Conservation (phyloP, 2,113 vertebrate genomes). For the Anas platyrhynchos region DNA sequence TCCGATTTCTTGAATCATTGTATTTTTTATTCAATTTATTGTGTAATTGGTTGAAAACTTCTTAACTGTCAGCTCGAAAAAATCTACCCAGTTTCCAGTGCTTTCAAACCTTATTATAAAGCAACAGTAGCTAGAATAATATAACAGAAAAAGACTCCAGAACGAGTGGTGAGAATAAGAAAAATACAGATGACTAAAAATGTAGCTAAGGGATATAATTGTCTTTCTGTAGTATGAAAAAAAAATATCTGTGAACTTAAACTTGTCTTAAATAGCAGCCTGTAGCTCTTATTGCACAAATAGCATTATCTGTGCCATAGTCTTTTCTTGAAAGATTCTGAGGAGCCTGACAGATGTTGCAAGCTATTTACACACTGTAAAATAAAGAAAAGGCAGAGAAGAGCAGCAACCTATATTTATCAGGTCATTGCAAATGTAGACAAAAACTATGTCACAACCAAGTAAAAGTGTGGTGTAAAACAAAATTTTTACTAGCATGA, state of each 20-base stretch:
- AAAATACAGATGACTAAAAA: background rate
- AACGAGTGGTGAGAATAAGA: background rate
- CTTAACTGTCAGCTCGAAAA: constrained; percentile 5
- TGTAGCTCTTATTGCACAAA: background rate
- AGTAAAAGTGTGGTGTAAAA: background rate
- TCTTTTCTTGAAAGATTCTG: background rate
- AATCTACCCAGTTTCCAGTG: background rate
- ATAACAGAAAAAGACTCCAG: background rate
- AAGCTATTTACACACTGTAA: background rate
- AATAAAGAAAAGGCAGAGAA: background rate
- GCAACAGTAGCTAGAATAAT: background rate
- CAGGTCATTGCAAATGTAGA: background rate
- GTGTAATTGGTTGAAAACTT: constrained; percentile 40
- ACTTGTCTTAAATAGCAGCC: background rate
- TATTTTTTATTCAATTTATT: constrained; percentile 51
- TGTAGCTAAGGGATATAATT: background rate
- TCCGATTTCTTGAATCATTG: background rate
- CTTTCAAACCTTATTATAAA: constrained; percentile 24
- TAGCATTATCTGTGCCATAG: background rate
- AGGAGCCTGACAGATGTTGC: background rate
- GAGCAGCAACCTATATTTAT: background rate
- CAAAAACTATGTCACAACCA: background rate
- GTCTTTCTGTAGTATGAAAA: background rate
- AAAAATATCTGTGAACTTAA: background rate
- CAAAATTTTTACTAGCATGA: background rate